Conservation (phyloP, 1,140 invertebrate genomes). For the Pararge aegeria region DNA sequence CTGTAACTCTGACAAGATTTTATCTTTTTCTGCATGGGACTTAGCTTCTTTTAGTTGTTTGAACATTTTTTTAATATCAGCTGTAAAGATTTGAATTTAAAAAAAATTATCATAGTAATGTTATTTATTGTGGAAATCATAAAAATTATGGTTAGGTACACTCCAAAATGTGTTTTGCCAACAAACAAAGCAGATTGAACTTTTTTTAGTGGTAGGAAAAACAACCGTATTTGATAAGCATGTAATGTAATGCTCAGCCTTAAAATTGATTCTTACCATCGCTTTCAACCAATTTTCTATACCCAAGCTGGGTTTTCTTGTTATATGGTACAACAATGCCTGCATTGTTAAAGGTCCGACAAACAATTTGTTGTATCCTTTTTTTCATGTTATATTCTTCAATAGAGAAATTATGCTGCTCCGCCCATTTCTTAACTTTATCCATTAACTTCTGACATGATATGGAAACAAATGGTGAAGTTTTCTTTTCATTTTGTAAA, state of each 20-base stretch:
- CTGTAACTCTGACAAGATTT: slow-evolving; percentile 84
- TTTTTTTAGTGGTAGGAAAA: too few species aligned
- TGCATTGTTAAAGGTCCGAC: slow-evolving; percentile 90
- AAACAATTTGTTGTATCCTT: slow-evolving; percentile 84
- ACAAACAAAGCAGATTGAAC: too few species aligned
- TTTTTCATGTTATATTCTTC: slow-evolving; percentile 82
- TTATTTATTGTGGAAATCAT: too few species aligned
- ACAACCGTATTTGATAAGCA: too few species aligned
- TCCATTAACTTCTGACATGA: slow-evolving; percentile 81
- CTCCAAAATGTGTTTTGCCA: too few species aligned
- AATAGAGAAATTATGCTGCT: slow-evolving; percentile 82
- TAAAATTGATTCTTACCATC: slow-evolving; percentile 80
- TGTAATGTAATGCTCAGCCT: too few species aligned
- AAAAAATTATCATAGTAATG: background rate
- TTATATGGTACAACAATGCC: slow-evolving; percentile 95
- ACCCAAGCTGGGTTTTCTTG: slow-evolving; percentile 89
- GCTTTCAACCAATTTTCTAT: slow-evolving; percentile 86
- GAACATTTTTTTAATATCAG: slow-evolving; percentile 86
- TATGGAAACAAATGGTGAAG: slow-evolving; percentile 84
- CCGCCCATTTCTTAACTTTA: slow-evolving; percentile 83
- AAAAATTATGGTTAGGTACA: too few species aligned
- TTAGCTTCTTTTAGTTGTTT: slow-evolving; percentile 83
- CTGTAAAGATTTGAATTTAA: slow-evolving; percentile 66
- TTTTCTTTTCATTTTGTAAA: slow-evolving; percentile 82
- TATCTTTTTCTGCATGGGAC: slow-evolving; percentile 81